These are phyloP conservation scores for Urocynchramus pylzowi DNA, from an alignment of 2,113 vertebrate species.

Conservation along the genomic window DNA sequence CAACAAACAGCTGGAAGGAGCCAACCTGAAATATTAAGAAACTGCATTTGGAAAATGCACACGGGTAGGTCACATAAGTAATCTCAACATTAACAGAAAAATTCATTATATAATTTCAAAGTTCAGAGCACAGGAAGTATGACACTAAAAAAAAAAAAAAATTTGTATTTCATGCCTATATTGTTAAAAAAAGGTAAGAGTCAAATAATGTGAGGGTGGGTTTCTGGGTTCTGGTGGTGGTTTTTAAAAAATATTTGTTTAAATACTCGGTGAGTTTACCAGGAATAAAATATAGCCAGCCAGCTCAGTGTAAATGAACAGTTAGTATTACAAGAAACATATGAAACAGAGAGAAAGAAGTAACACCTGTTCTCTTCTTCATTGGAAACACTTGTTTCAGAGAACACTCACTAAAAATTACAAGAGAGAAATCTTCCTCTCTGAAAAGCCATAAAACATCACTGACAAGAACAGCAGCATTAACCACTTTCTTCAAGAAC, in stretches of 20 bases:
- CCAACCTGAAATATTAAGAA: conserved; percentile 84
- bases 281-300: not conserved
- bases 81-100: not conserved
- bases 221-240: not conserved
- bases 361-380: not conserved
- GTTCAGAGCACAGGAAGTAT: not conserved
- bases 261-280: not conserved
- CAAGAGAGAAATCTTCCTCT: not conserved
- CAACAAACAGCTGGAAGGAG: conserved; percentile 96
- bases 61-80: not conserved
- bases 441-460: not conserved
- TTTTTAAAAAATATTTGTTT: not conserved
- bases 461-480: not conserved
- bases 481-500: not conserved
- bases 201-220: not conserved
- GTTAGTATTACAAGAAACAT: not conserved
- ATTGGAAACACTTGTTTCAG: not conserved
- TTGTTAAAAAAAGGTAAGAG: not conserved
- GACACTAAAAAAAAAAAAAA: not conserved
- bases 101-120: not conserved
- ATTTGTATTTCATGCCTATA: not conserved
- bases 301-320: not conserved
- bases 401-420: not conserved
- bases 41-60: conserved; percentile 11
- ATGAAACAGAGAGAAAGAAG: not conserved